Evolutionary conservation across 2,113 vertebrate genomes (phyloP).

Genomic region (Nothoprocta pentlandii): DNA sequence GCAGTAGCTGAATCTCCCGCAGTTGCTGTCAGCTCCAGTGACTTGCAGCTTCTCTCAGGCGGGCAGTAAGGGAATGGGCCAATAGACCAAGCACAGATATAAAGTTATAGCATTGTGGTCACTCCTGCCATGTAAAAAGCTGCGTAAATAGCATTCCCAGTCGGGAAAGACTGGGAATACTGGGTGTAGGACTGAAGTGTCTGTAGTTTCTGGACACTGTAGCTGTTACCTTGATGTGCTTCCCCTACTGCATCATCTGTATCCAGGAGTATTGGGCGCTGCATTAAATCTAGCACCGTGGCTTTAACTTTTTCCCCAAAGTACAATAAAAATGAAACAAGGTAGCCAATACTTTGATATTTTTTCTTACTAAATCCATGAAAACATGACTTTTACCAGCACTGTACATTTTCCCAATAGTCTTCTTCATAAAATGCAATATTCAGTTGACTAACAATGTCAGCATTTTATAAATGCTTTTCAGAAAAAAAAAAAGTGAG

Average conservation of each 20-base stretch:
- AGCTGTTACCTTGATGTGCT: background rate
- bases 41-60: background rate
- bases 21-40: background rate
- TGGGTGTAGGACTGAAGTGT: background rate
- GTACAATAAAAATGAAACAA: slow-evolving; percentile 8
- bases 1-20: background rate
- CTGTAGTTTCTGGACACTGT: background rate
- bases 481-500: background rate
- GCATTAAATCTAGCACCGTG: background rate
- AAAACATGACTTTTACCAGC: slow-evolving; percentile 10
- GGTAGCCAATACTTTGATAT: slow-evolving; percentile 36
- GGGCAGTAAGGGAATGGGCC: background rate
- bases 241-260: background rate
- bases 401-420: slow-evolving; percentile 1
- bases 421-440: slow-evolving; percentile 16
- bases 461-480: background rate
- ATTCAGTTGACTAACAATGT: slow-evolving; percentile 19
- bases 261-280: background rate
- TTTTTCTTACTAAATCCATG: slow-evolving; percentile 29
- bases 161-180: background rate
- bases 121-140: background rate
- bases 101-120: background rate
- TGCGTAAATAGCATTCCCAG: background rate
- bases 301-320: slow-evolving; percentile 21
- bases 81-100: background rate